phyloP scores from a whole-genome alignment of 2,888 invertebrate genomes.

The Luperina testacea region DNA sequence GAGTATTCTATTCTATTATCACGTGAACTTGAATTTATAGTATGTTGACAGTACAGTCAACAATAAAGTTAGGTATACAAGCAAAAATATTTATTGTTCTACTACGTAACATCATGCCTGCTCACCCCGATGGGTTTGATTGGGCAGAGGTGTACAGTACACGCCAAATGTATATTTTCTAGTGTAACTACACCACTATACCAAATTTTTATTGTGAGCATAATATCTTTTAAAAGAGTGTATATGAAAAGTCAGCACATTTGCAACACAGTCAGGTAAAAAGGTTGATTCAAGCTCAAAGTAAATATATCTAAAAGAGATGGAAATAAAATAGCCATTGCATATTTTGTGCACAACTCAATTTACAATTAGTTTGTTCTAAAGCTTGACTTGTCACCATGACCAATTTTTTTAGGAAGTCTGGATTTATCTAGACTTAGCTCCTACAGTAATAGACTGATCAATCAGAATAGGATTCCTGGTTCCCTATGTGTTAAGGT shows the following conservation, averaged over 20 bases:
- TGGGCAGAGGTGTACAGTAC: not conserved
- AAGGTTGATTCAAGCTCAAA: not conserved
- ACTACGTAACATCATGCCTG: not conserved
- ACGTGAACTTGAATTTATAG: not conserved
- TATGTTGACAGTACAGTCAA: not conserved
- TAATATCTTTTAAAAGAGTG: not conserved
- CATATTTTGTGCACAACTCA: not conserved
- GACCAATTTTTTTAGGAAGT: too few species aligned
- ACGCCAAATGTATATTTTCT: not conserved
- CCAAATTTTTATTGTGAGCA: not conserved
- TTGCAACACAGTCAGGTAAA: not conserved
- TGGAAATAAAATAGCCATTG: not conserved
- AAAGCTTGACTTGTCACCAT: not conserved
- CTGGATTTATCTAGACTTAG: too few species aligned
- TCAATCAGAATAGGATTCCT: not conserved
- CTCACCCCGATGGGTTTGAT: not conserved
- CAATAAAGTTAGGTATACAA: not conserved
- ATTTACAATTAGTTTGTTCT: not conserved
- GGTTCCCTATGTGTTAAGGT: not conserved
- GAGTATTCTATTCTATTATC: too few species aligned
- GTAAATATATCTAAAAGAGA: constrained; percentile 3
- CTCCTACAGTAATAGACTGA: not conserved
- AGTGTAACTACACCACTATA: not conserved
- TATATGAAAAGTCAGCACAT: not conserved
- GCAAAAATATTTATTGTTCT: not conserved